These are phyloP conservation scores for Cydia fagiglandana DNA, from an alignment of 1,140 invertebrate species.

Conservation along the genomic window DNA sequence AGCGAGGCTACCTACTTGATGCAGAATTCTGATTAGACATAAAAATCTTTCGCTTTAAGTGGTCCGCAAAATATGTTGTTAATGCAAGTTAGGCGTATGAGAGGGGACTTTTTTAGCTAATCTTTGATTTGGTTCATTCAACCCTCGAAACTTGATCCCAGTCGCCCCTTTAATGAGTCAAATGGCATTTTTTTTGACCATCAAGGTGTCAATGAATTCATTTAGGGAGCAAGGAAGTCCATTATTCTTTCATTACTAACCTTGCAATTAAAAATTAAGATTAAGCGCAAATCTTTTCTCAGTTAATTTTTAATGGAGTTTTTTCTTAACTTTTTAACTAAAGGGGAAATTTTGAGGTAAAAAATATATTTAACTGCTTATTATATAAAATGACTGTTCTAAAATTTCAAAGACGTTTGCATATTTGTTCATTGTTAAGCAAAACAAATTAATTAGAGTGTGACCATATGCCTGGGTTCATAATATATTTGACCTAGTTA, in stretches of 20 bases:
- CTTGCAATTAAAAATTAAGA: slow-evolving; percentile 70
- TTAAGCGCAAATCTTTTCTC: slow-evolving; percentile 48
- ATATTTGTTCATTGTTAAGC: slow-evolving; percentile 1
- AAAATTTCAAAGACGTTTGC: background rate
- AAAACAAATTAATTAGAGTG: background rate
- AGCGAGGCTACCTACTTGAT: background rate
- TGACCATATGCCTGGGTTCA: slow-evolving; percentile 19
- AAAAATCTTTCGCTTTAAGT: background rate
- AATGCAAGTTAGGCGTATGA: background rate
- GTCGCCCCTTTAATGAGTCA: slow-evolving; percentile 37
- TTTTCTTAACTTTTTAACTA: slow-evolving; percentile 37
- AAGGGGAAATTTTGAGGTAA: slow-evolving; percentile 39
- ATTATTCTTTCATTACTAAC: slow-evolving; percentile 54
- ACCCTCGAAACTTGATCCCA: slow-evolving; percentile 43
- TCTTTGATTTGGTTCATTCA: slow-evolving; percentile 25
- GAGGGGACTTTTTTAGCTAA: slow-evolving; percentile 1
- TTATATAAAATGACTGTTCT: slow-evolving; percentile 41
- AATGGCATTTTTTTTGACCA: slow-evolving; percentile 60
- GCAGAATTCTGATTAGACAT: slow-evolving; percentile 3
- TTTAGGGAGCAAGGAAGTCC: slow-evolving; percentile 48
- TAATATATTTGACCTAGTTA: slow-evolving; percentile 54
- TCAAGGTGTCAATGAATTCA: slow-evolving; percentile 60
- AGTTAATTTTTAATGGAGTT: slow-evolving; percentile 57
- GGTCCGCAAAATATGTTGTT: background rate
- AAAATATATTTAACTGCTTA: slow-evolving; percentile 56